Evolutionary conservation across 2,888 invertebrate genomes (phyloP).

Genomic region (Strigamia transsilvanica): DNA sequence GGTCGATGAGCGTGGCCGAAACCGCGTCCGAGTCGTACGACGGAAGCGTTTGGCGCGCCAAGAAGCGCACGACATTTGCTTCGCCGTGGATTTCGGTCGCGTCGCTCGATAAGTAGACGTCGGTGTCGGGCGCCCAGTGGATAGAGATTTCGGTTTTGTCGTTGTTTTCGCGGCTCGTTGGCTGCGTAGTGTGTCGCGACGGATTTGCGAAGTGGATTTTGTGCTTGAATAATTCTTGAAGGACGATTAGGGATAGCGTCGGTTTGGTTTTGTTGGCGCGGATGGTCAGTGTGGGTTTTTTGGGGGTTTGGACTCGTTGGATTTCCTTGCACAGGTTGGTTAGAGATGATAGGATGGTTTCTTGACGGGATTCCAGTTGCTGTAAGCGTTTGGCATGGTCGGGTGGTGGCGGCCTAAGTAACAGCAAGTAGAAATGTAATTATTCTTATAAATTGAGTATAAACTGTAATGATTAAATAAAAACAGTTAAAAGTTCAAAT

Average conservation of each 20-base stretch:
- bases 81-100: conserved; percentile 61
- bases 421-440: too few relatives aligned
- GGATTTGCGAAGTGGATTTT: not conserved
- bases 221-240: not conserved
- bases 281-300: not conserved
- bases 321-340: not conserved
- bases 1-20: conserved; percentile 50
- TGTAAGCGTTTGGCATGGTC: not conserved
- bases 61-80: conserved; percentile 63
- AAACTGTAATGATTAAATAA: too few relatives aligned
- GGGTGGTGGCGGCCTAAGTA: not conserved
- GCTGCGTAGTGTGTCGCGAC: not conserved
- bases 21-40: conserved; percentile 51
- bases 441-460: too few relatives aligned
- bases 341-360: not conserved
- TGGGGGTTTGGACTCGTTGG: not conserved
- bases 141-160: not conserved
- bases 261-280: not conserved
- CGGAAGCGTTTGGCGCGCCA: conserved; percentile 64
- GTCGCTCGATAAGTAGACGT: conserved; percentile 45
- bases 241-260: not conserved
- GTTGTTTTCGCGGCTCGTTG: not conserved
- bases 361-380: not conserved
- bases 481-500: too few relatives aligned
- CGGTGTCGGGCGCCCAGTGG: not conserved